These are phyloP conservation scores for Myzus persicae DNA, from an alignment of 1,140 invertebrate genomes.

Conservation along the genomic window DNA sequence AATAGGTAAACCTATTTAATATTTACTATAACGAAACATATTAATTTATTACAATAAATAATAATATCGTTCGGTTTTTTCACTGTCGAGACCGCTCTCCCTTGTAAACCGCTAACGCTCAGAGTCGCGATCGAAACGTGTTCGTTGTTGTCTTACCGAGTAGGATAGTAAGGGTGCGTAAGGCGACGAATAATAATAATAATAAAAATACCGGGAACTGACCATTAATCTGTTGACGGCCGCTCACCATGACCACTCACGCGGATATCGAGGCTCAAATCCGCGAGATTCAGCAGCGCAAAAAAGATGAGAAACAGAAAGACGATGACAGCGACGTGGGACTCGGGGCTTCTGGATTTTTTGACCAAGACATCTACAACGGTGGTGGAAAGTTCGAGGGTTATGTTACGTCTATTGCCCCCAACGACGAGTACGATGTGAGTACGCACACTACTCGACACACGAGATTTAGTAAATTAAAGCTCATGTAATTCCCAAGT, in stretches of 20 bases:
- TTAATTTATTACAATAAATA: neutral
- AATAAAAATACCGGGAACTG: neutral
- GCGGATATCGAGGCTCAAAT: constrained; percentile 95
- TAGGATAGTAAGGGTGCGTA: neutral
- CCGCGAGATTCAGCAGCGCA: constrained; percentile 86
- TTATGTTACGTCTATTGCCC: constrained; percentile 94
- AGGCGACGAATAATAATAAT: neutral
- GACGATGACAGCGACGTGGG: constrained; percentile 78
- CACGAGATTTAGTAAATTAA: too few species aligned
- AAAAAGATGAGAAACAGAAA: constrained; percentile 72
- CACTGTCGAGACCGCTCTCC: neutral
- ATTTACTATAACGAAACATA: neutral
- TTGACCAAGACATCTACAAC: constrained; percentile 94
- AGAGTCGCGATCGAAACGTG: neutral
- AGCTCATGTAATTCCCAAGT: neutral
- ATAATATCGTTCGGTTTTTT: neutral
- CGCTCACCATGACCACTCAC: constrained; percentile 44
- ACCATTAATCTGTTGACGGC: neutral
- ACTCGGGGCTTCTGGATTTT: constrained; percentile 85
- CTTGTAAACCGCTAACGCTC: neutral
- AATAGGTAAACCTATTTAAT: neutral
- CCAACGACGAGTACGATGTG: constrained; percentile 88
- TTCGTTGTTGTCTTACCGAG: neutral
- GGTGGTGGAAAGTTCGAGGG: constrained; percentile 85
- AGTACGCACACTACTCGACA: constrained; percentile 61